Percentiles rank a stretch among this genome's conserved stretches.
These are phyloP conservation scores for Gonioctena quinquepunctata DNA, from an alignment of 1,140 invertebrate genomes.

Conservation along the genomic window DNA sequence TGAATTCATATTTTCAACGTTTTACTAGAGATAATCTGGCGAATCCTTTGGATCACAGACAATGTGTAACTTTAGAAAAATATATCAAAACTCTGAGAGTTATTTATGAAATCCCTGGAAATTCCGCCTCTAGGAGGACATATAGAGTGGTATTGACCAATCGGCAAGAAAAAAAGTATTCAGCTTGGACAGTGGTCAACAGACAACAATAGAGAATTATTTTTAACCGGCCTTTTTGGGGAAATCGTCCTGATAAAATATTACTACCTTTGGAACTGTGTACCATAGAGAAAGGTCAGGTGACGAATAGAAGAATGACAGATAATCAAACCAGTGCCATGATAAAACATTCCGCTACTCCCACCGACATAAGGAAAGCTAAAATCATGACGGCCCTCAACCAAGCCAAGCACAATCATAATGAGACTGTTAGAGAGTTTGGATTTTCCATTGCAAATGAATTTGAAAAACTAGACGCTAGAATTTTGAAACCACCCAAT, in stretches of 20 bases:
- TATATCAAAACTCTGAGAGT: slow-evolving; percentile 45
- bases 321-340: slow-evolving; percentile 66
- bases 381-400: slow-evolving; percentile 67
- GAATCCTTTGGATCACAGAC: not conserved
- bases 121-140: slow-evolving; percentile 49
- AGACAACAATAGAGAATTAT: slow-evolving; percentile 60
- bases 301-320: slow-evolving; percentile 58
- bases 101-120: slow-evolving; percentile 58
- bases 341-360: slow-evolving; percentile 68
- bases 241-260: slow-evolving; percentile 55
- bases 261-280: slow-evolving; percentile 67
- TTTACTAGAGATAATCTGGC: not conserved
- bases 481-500: slow-evolving; percentile 61
- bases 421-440: slow-evolving; percentile 62
- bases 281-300: slow-evolving; percentile 64
- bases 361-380: slow-evolving; percentile 61
- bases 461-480: slow-evolving; percentile 63
- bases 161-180: not conserved
- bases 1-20: not conserved
- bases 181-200: slow-evolving; percentile 42
- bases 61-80: slow-evolving; percentile 22
- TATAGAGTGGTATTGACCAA: slow-evolving; percentile 56
- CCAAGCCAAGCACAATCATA: slow-evolving; percentile 56
- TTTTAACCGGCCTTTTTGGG: slow-evolving; percentile 68
- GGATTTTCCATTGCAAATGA: slow-evolving; percentile 59